phyloP scores from a whole-genome alignment of 2,113 vertebrate species.

The Nipponia nippon region DNA sequence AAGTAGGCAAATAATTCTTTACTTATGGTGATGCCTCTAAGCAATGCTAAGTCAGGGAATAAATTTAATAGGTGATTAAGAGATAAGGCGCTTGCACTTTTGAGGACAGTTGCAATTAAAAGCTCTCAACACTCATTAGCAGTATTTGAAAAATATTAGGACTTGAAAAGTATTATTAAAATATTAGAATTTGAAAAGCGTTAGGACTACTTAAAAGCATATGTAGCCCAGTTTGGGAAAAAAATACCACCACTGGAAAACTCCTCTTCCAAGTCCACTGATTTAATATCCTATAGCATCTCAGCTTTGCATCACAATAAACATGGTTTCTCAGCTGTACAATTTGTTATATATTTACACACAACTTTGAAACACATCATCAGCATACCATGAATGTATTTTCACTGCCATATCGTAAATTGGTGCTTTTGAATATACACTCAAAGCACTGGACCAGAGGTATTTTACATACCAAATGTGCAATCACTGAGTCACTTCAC shows the following conservation, averaged over 20 bases:
- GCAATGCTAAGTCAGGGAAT: not conserved
- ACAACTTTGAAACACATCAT: not conserved
- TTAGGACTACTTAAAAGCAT: not conserved
- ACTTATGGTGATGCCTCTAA: slow-evolving; percentile 5
- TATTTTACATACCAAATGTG: not conserved
- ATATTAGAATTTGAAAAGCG: too few species aligned
- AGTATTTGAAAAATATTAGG: not conserved
- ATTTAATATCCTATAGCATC: not conserved
- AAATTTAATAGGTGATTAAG: not conserved
- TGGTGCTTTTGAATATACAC: not conserved
- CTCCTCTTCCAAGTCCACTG: not conserved
- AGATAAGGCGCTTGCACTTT: slow-evolving; percentile 15
- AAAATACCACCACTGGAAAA: not conserved
- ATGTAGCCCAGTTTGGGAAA: not conserved
- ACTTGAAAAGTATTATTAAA: too few species aligned
- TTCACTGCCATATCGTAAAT: not conserved
- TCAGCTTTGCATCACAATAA: not conserved
- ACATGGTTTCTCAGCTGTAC: not conserved
- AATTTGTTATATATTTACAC: not conserved
- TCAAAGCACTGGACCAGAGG: not conserved
- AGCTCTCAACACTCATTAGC: not conserved
- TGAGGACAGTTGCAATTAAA: slow-evolving; percentile 24
- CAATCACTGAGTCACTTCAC: slow-evolving; percentile 18
- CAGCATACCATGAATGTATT: not conserved
- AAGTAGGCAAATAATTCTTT: slow-evolving; percentile 26